Base-by-base conservation (phyloP, 2,888 invertebrate genomes). In the Pyrrhia umbra region DNA sequence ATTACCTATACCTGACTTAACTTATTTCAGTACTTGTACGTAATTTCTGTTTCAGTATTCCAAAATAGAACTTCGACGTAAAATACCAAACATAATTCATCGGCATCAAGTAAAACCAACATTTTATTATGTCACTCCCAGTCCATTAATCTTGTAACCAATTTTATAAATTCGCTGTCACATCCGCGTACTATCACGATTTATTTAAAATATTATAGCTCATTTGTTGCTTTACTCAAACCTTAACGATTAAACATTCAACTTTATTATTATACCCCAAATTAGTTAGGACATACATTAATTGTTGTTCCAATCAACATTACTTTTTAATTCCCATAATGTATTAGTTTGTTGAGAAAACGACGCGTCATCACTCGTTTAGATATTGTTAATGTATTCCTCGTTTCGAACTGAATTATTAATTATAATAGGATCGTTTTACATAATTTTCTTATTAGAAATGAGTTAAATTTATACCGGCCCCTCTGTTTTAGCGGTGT, bases 401-500 rank as follows among this genome's bases (percentile, higher is more conserved):
- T 87, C 85, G 82, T 87, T 90, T 82, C 80, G 81, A 85, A 80
- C 89, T 84, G 83, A 92, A 93, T 93, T 92, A 93, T 92, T 93
- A 92, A 93, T 94, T 92, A 90, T 88, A 92, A 94, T 90, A 87
- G 87, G 83, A 75, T 82, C 83, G 80, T 88, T 93, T 93, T 91
- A 92, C 94, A 93, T 94, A 94, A 94, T 93, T 93, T 91, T 90
- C 91, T 91, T 92, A 93, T 93, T 92, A 92, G 86, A 87, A 87
- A 89, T 88, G 85, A 91, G 87, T 92, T 91, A 90, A 93, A 90
- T 90, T 92, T 93, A 90, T 86, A 82, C 62, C 63, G 79, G 79
- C 82, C 81, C 88, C 85, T 90, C 88, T 93, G 93, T 93, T 93
- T 94, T 92, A 93, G 92, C 90, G 90, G 92, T 86, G 81, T 92